phyloP scores from a whole-genome alignment of 2,113 vertebrate species.

The Siniperca chuatsi region DNA sequence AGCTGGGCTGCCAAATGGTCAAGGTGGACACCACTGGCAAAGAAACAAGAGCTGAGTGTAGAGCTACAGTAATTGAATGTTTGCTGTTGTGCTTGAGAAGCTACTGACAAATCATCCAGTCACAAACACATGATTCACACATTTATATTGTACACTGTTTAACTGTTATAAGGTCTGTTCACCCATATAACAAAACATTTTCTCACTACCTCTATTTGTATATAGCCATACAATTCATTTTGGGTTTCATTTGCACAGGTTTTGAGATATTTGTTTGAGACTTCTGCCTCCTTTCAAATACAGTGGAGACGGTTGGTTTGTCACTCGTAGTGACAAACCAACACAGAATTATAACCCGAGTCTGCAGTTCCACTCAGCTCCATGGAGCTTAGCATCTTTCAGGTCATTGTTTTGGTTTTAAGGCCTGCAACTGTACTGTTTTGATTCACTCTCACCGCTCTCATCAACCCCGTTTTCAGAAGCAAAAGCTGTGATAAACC shows the following conservation, averaged over 20 bases:
- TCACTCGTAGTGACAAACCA: background rate
- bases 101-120: background rate
- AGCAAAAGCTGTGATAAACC: background rate
- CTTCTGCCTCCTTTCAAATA: too few relatives aligned
- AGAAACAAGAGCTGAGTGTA: conserved; percentile 13
- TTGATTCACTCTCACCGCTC: background rate
- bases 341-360: too few relatives aligned
- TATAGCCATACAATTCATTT: background rate
- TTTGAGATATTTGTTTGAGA: background rate
- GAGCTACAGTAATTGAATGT: background rate
- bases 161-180: background rate
- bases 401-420: background rate
- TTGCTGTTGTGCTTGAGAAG: conserved; percentile 2
- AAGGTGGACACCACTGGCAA: background rate
- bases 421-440: background rate
- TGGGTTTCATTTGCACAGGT: background rate
- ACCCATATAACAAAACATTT: background rate
- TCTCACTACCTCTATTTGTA: background rate
- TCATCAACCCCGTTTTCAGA: background rate
- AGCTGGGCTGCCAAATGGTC: background rate
- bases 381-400: background rate
- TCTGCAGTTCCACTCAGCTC: background rate
- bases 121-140: background rate
- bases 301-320: background rate
- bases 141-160: background rate